Conservation (phyloP, 2,113 vertebrate species). For the Scytalopus superciliaris region DNA sequence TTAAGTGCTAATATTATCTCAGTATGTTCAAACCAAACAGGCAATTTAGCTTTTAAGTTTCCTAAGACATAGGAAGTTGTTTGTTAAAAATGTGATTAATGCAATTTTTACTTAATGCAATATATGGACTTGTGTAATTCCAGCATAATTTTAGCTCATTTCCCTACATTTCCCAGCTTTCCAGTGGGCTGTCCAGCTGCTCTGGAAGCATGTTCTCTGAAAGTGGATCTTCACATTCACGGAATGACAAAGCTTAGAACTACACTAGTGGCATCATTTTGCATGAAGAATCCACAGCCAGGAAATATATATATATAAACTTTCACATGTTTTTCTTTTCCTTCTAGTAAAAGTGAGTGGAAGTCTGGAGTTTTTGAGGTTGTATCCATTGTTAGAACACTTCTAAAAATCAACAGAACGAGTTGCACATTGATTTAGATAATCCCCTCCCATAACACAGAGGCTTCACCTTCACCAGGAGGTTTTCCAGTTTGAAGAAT, state of each 20-base stretch:
- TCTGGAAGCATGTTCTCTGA: background rate
- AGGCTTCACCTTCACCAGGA: background rate
- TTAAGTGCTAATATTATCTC: background rate
- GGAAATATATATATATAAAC: background rate
- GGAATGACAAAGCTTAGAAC: background rate
- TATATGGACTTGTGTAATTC: background rate
- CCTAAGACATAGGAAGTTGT: background rate
- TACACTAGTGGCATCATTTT: background rate
- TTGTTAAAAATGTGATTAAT: background rate
- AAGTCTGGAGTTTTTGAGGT: accelerated
- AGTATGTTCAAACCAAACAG: background rate
- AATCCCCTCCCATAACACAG: background rate
- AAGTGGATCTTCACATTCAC: background rate
- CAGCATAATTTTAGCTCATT: accelerated
- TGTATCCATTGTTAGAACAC: too few species aligned
- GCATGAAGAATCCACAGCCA: background rate
- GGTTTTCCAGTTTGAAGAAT: background rate
- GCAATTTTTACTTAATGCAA: background rate
- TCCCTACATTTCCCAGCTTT: background rate
- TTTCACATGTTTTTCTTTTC: background rate
- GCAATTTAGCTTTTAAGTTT: background rate
- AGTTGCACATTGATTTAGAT: accelerated
- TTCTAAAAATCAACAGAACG: background rate
- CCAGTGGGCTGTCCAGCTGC: background rate
- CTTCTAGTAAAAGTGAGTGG: accelerated